A percentile compares a stretch with the other conserved stretches of the same genome.
Evolutionary conservation across 2,888 invertebrate species (phyloP).

Genomic region (Branchipolynoe longqiensis): DNA sequence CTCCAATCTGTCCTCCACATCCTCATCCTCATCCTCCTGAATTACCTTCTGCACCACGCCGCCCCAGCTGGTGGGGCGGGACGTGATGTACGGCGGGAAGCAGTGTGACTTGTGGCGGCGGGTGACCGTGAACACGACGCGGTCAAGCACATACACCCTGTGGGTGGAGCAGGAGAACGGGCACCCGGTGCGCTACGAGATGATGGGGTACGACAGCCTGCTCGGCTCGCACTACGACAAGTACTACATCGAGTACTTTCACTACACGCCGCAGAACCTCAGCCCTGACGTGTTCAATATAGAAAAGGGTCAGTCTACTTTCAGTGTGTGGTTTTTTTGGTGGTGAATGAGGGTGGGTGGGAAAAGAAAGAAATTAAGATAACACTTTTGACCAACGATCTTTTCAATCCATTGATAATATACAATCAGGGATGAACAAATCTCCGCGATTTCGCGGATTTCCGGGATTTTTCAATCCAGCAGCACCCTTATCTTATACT

Average conservation of each 20-base stretch:
- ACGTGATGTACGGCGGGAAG: slow-evolving; percentile 85
- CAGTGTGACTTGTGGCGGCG: slow-evolving; percentile 90
- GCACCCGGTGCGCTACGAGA: slow-evolving; percentile 90
- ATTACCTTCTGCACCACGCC: neutral
- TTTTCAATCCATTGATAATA: no score
- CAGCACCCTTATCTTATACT: no score
- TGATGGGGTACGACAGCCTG: slow-evolving; percentile 94
- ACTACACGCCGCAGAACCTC: slow-evolving; percentile 73
- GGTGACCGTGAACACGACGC: slow-evolving; percentile 87
- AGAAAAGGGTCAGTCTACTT: slow-evolving; percentile 73
- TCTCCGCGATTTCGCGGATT: no score
- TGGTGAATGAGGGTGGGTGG: no score
- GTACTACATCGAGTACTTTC: slow-evolving; percentile 92
- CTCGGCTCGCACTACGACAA: slow-evolving; percentile 98
- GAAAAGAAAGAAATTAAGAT: no score
- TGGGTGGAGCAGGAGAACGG: slow-evolving; percentile 85
- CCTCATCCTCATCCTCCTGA: no score
- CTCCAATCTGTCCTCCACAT: no score
- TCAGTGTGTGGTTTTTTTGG: no score
- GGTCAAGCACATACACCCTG: slow-evolving; percentile 93
- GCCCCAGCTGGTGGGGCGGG: neutral
- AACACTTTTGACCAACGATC: no score
- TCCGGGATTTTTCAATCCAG: no score
- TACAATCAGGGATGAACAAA: no score
- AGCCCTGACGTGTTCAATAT: slow-evolving; percentile 69